phyloP scores from a whole-genome alignment of 2,797 vertebrate species.

The Cyprinodon diabolis region DNA sequence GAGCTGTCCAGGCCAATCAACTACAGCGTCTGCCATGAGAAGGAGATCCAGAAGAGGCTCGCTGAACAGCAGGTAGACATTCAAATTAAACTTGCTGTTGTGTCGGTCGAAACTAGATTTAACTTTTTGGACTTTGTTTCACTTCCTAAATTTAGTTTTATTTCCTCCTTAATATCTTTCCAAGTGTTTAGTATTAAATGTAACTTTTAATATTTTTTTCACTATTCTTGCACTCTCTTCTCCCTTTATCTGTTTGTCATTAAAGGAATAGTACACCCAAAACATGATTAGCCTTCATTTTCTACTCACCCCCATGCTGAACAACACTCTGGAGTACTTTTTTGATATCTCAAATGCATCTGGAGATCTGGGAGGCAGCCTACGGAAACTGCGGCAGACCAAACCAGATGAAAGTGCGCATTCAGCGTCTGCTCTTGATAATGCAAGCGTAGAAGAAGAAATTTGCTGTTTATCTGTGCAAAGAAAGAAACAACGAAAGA shows the following conservation, averaged over 20 bases:
- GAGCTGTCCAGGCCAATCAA: conserved; percentile 90
- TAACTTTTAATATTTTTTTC: not conserved
- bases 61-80: conserved; percentile 90
- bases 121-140: not conserved
- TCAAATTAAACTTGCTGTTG: not conserved
- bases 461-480: no score
- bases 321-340: no score
- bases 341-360: no score
- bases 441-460: no score
- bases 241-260: conserved; percentile 21
- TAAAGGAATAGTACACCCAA: no score
- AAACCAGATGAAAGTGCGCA: no score
- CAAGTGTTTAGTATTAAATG: not conserved
- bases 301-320: no score
- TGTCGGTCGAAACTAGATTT: not conserved
- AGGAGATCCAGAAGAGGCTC: conserved; percentile 95
- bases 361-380: no score
- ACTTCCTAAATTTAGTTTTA: not conserved
- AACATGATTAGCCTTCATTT: no score
- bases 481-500: no score
- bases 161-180: not conserved
- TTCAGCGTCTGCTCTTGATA: no score
- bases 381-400: no score
- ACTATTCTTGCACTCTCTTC: conserved; percentile 4
- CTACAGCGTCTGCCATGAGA: conserved; percentile 89